Conservation (phyloP, 2,113 vertebrate genomes). For the human region DNA sequence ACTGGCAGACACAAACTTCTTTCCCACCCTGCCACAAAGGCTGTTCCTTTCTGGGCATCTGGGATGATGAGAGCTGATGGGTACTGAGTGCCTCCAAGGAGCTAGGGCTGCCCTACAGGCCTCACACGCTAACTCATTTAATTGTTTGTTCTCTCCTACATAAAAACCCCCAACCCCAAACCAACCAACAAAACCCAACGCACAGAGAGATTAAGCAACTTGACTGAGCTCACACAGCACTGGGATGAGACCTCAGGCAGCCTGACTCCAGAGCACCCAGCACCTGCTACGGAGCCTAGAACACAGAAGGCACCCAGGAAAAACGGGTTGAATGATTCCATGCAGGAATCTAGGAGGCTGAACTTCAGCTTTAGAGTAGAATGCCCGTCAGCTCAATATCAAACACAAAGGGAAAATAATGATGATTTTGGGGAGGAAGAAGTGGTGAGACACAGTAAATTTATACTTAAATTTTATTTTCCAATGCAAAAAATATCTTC, state of each 20-base stretch:
- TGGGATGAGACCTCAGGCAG: not conserved
- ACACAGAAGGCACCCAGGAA: accelerated
- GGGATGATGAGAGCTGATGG: not conserved
- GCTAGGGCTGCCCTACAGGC: not conserved
- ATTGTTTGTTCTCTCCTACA: not conserved
- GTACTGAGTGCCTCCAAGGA: accelerated
- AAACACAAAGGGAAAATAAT: not conserved
- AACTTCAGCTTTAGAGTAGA: not conserved
- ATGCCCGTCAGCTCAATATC: not conserved
- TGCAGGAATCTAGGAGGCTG: not conserved
- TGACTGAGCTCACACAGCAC: not conserved
- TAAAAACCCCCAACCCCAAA: not conserved
- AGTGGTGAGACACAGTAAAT: not conserved
- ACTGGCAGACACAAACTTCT: not conserved
- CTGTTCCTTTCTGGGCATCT: not conserved
- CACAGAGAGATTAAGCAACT: not conserved
- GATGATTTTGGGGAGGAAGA: not conserved
- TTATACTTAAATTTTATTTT: conserved; percentile 1
- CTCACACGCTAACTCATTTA: not conserved
- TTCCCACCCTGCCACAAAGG: not conserved
- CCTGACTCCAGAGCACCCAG: not conserved
- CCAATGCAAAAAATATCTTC: not conserved
- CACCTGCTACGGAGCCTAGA: not conserved
- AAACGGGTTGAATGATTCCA: not conserved
- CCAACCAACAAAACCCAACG: not conserved